Evolutionary conservation across 1,140 invertebrate species (phyloP).

Genomic region (Leptestheria dahalacensis): DNA sequence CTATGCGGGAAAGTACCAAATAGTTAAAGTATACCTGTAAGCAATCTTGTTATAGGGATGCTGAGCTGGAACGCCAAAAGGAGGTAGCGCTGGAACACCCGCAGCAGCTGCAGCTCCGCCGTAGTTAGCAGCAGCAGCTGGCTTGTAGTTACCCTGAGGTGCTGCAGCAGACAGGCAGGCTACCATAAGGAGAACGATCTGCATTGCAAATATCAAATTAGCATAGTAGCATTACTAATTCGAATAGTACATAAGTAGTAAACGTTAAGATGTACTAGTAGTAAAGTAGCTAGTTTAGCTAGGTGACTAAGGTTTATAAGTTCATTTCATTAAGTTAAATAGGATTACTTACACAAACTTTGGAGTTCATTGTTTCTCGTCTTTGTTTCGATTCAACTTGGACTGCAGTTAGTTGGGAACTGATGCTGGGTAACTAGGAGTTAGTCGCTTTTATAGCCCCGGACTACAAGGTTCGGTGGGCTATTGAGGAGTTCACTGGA

Average conservation of each 20-base stretch:
- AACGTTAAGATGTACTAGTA: background rate
- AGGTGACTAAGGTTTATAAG: background rate
- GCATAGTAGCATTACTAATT: background rate
- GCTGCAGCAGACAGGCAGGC: background rate
- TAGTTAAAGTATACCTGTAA: background rate
- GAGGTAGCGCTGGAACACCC: background rate
- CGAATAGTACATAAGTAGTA: background rate
- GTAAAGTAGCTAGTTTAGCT: background rate
- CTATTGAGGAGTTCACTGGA: too few relatives aligned
- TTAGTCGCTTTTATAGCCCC: too few relatives aligned
- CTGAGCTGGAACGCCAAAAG: slow-evolving; percentile 6
- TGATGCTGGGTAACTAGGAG: too few relatives aligned
- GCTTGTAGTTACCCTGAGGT: background rate
- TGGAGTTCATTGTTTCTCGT: background rate
- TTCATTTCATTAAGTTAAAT: too few relatives aligned
- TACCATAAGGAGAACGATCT: too few relatives aligned
- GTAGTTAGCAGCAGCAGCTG: too few relatives aligned
- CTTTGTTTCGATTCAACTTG: too few relatives aligned
- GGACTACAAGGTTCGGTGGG: too few relatives aligned
- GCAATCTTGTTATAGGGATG: background rate
- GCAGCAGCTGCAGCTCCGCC: background rate
- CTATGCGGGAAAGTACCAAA: too few relatives aligned
- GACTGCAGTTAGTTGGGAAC: too few relatives aligned
- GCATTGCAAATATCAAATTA: too few relatives aligned
- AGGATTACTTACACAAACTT: background rate